Evolutionary conservation across 2,113 vertebrate species (phyloP).

Genomic region (Aspiorhynchus laticeps): DNA sequence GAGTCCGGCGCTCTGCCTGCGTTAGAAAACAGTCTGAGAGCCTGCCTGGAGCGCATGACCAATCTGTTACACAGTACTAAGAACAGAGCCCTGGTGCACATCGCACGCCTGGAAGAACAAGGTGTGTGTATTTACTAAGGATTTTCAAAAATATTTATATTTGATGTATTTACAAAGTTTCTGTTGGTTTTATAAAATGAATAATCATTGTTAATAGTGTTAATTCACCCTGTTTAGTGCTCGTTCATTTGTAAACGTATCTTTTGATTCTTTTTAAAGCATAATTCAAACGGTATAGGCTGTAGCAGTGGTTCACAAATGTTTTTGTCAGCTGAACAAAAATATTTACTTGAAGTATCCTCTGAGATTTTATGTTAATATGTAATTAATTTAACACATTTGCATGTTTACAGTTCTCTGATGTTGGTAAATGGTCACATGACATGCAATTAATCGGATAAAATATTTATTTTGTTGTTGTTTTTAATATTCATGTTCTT

Average conservation of each 20-base stretch:
- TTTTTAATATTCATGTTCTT: too few relatives aligned
- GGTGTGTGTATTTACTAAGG: slow-evolving; percentile 69
- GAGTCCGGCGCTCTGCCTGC: slow-evolving; percentile 69
- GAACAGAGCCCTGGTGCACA: slow-evolving; percentile 94
- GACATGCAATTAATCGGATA: background rate
- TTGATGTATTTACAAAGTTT: background rate
- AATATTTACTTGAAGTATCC: background rate
- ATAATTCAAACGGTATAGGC: background rate
- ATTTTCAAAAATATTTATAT: too few relatives aligned
- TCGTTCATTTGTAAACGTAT: background rate
- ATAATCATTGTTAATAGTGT: background rate
- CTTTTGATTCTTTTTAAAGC: too few relatives aligned
- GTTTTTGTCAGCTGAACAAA: background rate
- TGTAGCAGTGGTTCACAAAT: background rate
- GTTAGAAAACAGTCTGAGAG: slow-evolving; percentile 82
- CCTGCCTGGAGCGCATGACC: slow-evolving; percentile 87
- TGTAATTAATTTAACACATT: background rate
- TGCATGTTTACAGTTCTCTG: background rate
- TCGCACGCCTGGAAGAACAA: slow-evolving; percentile 91
- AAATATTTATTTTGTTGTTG: too few relatives aligned
- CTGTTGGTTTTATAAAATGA: background rate
- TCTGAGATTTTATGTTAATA: background rate
- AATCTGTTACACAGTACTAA: slow-evolving; percentile 85
- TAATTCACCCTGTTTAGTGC: background rate
- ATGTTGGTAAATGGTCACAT: background rate